Evolutionary conservation across 64 coral and sea anemone species (phyloP), one percentile per base, ranked within the genome.

Genomic region (Montipora foliosa): DNA sequence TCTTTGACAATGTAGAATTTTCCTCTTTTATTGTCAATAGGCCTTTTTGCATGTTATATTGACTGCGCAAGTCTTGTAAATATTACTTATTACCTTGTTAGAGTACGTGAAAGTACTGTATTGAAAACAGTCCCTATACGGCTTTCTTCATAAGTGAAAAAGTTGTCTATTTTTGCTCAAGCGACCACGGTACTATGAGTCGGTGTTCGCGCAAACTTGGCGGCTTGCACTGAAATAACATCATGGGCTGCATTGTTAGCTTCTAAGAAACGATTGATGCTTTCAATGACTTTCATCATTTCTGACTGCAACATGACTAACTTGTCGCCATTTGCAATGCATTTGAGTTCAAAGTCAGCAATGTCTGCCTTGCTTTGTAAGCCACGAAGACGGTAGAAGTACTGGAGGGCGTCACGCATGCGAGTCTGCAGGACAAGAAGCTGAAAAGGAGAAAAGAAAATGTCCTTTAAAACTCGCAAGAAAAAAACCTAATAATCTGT

Each of bases 241-340:
- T 92, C 70, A 87, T 99, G 98, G 21, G 95, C 89, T 5, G 95
- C 92, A 46, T 96, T 96, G 47, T 96, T 96, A 10, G 91, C 95
- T 67, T 99, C 92, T 37, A 99, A 79, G 76, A 99, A 99, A 17
- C 92, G 95, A 75, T 92, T 99, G 50, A 99, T 99, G 12, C 95
- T 92, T 75, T 96, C 86, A 46, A 99, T 96, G 12, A 99, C 92
- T 37, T 77, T 91, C 89, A 94, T 90, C 92, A 99, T 94, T 80
- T 96, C 98, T 66, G 89, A 91, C 61, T 99, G 94, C 50, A 99
- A 62, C 9, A 72, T 68, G 3, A 86, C 79, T 8, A 99, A 87
- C 64, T 94, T 96, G n/a, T 96, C 98, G 19, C 95, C 95, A 90
- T 99, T 99, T 21, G 62, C 64, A 22, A 90, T 87, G 13, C 88